A percentile compares a stretch with the other conserved stretches of the same genome.
Conservation (phyloP, 1,140 invertebrate species). For the Vollenhovia emeryi region DNA sequence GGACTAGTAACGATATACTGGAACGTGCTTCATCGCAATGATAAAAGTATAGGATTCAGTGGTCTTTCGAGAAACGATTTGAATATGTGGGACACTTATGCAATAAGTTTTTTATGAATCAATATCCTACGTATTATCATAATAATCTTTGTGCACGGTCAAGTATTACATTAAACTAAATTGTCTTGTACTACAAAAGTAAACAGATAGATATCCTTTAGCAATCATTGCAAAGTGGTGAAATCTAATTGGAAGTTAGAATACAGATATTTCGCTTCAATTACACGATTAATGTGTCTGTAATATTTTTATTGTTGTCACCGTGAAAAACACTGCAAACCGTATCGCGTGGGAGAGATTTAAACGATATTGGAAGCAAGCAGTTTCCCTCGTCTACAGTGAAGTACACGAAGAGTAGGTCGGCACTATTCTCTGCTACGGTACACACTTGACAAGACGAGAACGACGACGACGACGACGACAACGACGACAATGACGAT, state of each 20-base stretch:
- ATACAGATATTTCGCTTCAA: background rate
- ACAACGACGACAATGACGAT: constrained; percentile 39
- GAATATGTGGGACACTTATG: background rate
- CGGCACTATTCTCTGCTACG: constrained; percentile 48
- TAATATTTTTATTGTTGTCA: constrained; percentile 25
- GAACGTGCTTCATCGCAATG: background rate
- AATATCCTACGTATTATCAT: background rate
- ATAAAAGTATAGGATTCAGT: background rate
- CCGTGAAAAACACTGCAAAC: constrained; percentile 3
- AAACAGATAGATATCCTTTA: background rate
- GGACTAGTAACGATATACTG: background rate
- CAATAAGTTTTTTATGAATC: background rate
- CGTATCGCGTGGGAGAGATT: background rate
- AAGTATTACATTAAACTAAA: background rate
- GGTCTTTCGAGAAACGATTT: background rate
- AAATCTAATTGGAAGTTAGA: background rate
- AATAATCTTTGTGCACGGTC: background rate
- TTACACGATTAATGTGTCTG: constrained; percentile 23
- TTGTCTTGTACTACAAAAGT: background rate
- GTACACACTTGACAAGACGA: constrained; percentile 58
- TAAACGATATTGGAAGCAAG: constrained; percentile 26
- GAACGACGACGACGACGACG: constrained; percentile 25
- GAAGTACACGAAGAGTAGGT: constrained; percentile 34
- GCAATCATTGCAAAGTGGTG: background rate
- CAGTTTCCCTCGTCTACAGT: constrained; percentile 35